Percentiles rank a stretch among this genome's conserved stretches.
These are phyloP conservation scores for Asobara japonica DNA, from an alignment of 1,140 invertebrate genomes.

Conservation along the genomic window DNA sequence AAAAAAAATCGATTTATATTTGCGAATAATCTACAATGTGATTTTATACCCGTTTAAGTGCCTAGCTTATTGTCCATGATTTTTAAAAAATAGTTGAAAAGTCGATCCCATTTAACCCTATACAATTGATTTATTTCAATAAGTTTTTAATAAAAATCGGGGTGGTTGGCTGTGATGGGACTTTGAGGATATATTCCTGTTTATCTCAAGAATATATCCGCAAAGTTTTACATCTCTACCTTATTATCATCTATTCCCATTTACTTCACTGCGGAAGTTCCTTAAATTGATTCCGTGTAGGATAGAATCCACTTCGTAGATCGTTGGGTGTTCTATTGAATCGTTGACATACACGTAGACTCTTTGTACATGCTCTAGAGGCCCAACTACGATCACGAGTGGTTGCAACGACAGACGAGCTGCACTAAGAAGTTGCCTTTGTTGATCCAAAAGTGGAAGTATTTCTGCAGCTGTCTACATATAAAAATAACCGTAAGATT, in stretches of 20 bases:
- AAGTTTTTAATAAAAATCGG: not conserved
- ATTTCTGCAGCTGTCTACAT: conserved; percentile 16
- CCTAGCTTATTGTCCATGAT: not conserved
- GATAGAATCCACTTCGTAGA: conserved; percentile 13
- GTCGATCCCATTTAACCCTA: not conserved
- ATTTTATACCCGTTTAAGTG: not conserved
- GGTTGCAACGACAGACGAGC: conserved; percentile 10
- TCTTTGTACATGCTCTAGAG: not conserved
- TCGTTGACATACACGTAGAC: conserved; percentile 30
- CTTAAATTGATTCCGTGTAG: conserved; percentile 11
- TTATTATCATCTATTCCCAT: not conserved
- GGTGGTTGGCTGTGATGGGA: not conserved
- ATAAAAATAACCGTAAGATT: too few relatives aligned
- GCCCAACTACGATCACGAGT: conserved; percentile 14
- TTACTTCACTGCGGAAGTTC: not conserved
- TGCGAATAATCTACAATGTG: not conserved
- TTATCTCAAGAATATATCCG: not conserved
- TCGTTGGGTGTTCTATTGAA: conserved; percentile 14
- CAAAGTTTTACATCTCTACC: not conserved
- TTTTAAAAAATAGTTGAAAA: not conserved
- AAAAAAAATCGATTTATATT: too few relatives aligned
- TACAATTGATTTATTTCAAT: not conserved
- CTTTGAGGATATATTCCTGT: not conserved
- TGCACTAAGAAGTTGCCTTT: conserved; percentile 10
- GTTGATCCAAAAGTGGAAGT: not conserved